These are phyloP conservation scores for Rhinatrema bivittatum DNA, from an alignment of 2,797 vertebrate genomes.

Conservation along the genomic window DNA sequence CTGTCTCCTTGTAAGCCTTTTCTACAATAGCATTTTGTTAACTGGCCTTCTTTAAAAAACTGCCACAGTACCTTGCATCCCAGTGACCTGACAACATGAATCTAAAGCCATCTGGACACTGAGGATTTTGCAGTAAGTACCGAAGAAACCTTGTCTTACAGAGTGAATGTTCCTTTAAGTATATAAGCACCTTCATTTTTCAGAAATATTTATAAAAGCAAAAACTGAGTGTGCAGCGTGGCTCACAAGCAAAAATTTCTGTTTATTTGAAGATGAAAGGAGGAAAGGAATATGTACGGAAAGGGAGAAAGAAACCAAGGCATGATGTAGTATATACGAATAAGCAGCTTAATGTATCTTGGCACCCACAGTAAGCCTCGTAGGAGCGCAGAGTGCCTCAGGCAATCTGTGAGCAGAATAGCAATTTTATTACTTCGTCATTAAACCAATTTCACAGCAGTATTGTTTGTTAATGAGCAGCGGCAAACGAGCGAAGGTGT, in stretches of 20 bases:
- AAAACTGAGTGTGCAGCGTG: slow-evolving; percentile 70
- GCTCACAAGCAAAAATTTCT: slow-evolving; percentile 76
- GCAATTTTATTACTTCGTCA: slow-evolving; percentile 99
- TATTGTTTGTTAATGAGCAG: slow-evolving; percentile 99
- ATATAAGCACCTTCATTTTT: too few species aligned
- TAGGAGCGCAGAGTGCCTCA: slow-evolving; percentile 88
- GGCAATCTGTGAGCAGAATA: slow-evolving; percentile 99
- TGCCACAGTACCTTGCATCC: slow-evolving; percentile 40
- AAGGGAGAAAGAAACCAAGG: slow-evolving; percentile 77
- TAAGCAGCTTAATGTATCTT: slow-evolving; percentile 95
- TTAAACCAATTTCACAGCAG: slow-evolving; percentile 99
- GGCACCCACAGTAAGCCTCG: slow-evolving; percentile 94
- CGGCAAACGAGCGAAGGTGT: slow-evolving; percentile 97
- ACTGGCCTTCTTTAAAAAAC: slow-evolving; percentile 49
- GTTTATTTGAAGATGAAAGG: slow-evolving; percentile 80
- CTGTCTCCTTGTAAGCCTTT: slow-evolving; percentile 36
- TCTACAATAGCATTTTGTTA: slow-evolving; percentile 52
- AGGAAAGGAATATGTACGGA: slow-evolving; percentile 66
- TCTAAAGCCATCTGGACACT: slow-evolving; percentile 42
- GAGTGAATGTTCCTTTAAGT: slow-evolving; percentile 61
- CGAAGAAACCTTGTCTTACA: slow-evolving; percentile 48
- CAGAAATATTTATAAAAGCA: slow-evolving; percentile 69
- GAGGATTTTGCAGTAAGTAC: slow-evolving; percentile 39
- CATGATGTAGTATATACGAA: slow-evolving; percentile 96
- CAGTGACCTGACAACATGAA: slow-evolving; percentile 49